Evolutionary conservation across 2,797 vertebrate species (phyloP).

Genomic region (Scyliorhinus canicula): DNA sequence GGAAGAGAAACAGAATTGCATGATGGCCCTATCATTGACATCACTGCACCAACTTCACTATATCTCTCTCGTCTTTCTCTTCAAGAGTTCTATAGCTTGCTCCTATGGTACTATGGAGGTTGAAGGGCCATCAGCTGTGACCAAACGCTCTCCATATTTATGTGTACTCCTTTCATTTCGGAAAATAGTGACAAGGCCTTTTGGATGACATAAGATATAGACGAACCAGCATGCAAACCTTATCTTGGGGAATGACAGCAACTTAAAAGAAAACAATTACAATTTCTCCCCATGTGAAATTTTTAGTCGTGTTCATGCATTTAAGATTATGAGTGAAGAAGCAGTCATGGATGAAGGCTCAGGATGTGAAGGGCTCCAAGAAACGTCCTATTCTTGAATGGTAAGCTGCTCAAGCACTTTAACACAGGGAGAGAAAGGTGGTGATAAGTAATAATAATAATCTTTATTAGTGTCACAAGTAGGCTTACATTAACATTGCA

Average conservation of each 20-base stretch:
- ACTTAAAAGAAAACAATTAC: neutral
- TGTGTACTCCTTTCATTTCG: neutral
- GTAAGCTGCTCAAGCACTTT: neutral
- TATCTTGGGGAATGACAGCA: no score
- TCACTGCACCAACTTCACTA: neutral
- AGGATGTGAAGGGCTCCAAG: neutral
- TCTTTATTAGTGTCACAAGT: no score
- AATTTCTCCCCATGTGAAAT: neutral
- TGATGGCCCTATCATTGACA: neutral
- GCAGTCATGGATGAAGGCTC: neutral
- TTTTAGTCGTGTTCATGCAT: neutral
- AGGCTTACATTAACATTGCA: no score
- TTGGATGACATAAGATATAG: neutral
- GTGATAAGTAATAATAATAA: no score
- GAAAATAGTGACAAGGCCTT: neutral
- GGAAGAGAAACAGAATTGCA: neutral
- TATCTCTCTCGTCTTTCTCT: neutral
- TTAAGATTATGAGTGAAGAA: neutral
- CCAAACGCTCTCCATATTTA: neutral
- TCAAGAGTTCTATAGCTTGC: neutral
- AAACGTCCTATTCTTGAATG: neutral
- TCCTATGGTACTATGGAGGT: neutral
- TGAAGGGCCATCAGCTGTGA: neutral
- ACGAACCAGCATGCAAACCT: neutral
- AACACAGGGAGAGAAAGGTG: neutral